Percentiles rank a stretch among this genome's conserved stretches.
Conservation (phyloP, 2,797 vertebrate genomes). For the Taenioides sp. region DNA sequence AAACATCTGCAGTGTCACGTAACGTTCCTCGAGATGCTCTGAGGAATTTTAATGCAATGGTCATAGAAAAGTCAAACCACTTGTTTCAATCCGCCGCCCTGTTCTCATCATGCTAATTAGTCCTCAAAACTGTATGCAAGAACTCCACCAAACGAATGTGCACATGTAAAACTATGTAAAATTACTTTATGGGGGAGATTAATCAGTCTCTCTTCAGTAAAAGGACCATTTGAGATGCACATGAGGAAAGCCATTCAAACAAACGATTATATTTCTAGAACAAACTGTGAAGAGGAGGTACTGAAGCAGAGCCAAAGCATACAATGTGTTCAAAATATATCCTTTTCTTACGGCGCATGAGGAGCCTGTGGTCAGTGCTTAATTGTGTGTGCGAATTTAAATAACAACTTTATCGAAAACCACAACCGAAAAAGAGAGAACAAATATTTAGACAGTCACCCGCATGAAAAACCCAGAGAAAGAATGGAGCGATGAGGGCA, state of each 20-base stretch:
- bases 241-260: constrained; percentile 14
- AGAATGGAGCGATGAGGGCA: constrained; percentile 1
- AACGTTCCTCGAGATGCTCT: constrained; percentile 59
- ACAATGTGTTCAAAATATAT: constrained; percentile 24
- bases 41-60: constrained; percentile 66
- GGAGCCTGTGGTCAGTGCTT: constrained; percentile 48
- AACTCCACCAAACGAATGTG: constrained; percentile 8
- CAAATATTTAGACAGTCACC: constrained; percentile 54
- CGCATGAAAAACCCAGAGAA: constrained; percentile 26
- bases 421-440: constrained; percentile 39
- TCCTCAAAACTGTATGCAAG: constrained; percentile 21
- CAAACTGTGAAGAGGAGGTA: constrained; percentile 43
- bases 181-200: constrained; percentile 9
- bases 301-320: constrained; percentile 26
- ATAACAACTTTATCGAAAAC: constrained; percentile 54
- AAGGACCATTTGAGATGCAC: constrained; percentile 16
- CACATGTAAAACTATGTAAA: constrained; percentile 31
- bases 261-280: constrained; percentile 39
- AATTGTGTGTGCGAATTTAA: constrained; percentile 50
- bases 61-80: constrained; percentile 65
- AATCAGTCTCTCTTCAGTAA: constrained; percentile 29
- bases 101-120: constrained; percentile 52
- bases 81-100: constrained; percentile 44
- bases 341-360: constrained; percentile 11
- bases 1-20: constrained; percentile 72